Evolutionary conservation across 2,888 invertebrate species (phyloP).

Genomic region (Toxonevra muliebris): DNA sequence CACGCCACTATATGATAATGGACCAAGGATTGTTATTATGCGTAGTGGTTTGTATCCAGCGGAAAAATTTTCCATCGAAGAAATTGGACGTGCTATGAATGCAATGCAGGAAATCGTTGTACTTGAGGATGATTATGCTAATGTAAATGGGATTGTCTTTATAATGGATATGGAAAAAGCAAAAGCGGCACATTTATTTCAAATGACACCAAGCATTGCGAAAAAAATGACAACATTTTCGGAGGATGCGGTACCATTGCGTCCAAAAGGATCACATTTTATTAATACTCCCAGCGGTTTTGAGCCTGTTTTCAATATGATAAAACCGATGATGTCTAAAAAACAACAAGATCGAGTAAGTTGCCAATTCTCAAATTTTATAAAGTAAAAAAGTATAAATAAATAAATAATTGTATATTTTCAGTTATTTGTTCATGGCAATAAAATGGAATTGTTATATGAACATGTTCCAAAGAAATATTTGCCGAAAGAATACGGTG

Average conservation of each 20-base stretch:
- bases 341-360: constrained; percentile 70
- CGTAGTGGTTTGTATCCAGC: constrained; percentile 67
- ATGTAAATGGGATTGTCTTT: constrained; percentile 66
- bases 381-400: constrained; percentile 3
- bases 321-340: constrained; percentile 70
- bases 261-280: constrained; percentile 70
- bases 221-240: constrained; percentile 69
- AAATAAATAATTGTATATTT: constrained; percentile 8
- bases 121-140: constrained; percentile 71
- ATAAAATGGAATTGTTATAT: constrained; percentile 62
- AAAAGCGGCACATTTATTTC: constrained; percentile 67
- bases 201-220: constrained; percentile 69
- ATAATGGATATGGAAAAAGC: constrained; percentile 70
- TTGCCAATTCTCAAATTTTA: constrained; percentile 33
- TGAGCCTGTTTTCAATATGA: constrained; percentile 69
- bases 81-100: constrained; percentile 68
- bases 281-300: constrained; percentile 70
- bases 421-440: constrained; percentile 69
- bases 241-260: constrained; percentile 71
- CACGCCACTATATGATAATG: constrained; percentile 61
- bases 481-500: constrained; percentile 74
- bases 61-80: constrained; percentile 64
- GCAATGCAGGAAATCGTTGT: constrained; percentile 70
- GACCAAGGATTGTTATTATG: constrained; percentile 66
- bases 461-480: constrained; percentile 69